Evolutionary conservation across 2,888 invertebrate species (phyloP), one percentile per base, ranked within the genome.

Genomic region (Microchrysa polita): DNA sequence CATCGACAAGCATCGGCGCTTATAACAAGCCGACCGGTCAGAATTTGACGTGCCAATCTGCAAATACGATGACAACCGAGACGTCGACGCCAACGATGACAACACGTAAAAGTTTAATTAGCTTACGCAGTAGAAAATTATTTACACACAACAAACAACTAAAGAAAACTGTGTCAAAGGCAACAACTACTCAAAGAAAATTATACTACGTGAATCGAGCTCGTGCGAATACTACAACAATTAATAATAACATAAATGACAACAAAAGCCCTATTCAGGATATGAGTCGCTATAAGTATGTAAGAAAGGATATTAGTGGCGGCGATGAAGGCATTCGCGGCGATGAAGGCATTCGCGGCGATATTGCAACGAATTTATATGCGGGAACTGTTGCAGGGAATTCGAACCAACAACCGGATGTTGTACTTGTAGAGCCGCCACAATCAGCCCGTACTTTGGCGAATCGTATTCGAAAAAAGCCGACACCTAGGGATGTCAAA

Each of bases 61-160:
- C 20, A 22, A 48, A 65, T 44, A 65, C 65, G 65, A 65, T 44
- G 65, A 63, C 61, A 10, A 61, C 61, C 18, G 42, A 14, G 65
- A 65, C 65, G 22, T 22, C 65, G 12, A 65, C 65, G 48, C 67
- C 52, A n/a, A 67, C 52, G 42, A 48, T 34, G 27, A 16, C 44
- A 60, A 5, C 67, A 52, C 72, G 61, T 53, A 74, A 73, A 73
- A 16, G 55, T 67, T 73, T 75, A 72, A 74, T 67, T 75, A 74
- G 72, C 72, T 75, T 75, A 75, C 74, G 63, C 67, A 75, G 67
- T 74, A 75, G 57, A 44, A 75, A 75, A 60, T 20, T 72, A 73
- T 53, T 65, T 67, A 71, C 73, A 59, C 67, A 59, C 40, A 74
- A 74, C 67, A 75, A 74, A 52, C 57, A 55, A 69, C 18, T n/a